phyloP scores from a whole-genome alignment of 2,888 invertebrate species.

The Agapetus fuscipes region DNA sequence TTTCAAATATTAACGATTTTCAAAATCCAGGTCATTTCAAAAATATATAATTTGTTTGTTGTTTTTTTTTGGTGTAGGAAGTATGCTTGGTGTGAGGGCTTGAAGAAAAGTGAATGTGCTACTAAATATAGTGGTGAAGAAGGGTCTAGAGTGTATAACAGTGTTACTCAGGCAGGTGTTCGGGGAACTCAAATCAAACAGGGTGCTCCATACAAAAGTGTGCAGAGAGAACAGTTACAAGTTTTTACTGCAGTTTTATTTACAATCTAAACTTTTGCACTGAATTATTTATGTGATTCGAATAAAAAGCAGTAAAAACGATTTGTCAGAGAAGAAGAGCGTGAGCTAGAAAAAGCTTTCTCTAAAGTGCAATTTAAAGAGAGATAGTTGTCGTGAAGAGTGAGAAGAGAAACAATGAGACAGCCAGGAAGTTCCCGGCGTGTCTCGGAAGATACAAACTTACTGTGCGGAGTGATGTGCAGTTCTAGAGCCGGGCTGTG shows the following conservation, averaged over 20 bases:
- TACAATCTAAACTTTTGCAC: no score
- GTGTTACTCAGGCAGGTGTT: slow-evolving; percentile 17
- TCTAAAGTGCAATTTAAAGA: slow-evolving; percentile 19
- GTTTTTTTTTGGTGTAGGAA: neutral
- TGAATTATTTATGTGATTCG: no score
- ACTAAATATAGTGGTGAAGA: slow-evolving; percentile 5
- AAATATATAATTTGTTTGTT: no score
- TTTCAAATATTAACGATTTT: no score
- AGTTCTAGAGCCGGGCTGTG: slow-evolving; percentile 3
- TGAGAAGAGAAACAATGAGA: slow-evolving; percentile 14
- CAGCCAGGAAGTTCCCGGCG: slow-evolving; percentile 14
- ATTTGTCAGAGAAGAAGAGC: neutral
- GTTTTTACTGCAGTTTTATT: no score
- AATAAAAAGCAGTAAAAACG: slow-evolving; percentile 1
- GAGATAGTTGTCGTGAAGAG: slow-evolving; percentile 9
- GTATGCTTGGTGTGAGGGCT: neutral
- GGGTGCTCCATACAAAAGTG: no score
- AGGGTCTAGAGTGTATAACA: slow-evolving; percentile 6
- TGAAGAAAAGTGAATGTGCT: slow-evolving; percentile 5
- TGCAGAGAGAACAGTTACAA: no score
- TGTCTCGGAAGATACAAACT: slow-evolving; percentile 13
- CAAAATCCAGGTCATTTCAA: no score
- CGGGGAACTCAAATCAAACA: slow-evolving; percentile 1
- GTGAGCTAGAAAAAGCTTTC: slow-evolving; percentile 18
- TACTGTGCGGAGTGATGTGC: slow-evolving; percentile 9